Percentiles rank a stretch among this genome's conserved stretches.
Evolutionary conservation across 2,888 invertebrate genomes (phyloP).

Genomic region (Dryobotodes eremita): DNA sequence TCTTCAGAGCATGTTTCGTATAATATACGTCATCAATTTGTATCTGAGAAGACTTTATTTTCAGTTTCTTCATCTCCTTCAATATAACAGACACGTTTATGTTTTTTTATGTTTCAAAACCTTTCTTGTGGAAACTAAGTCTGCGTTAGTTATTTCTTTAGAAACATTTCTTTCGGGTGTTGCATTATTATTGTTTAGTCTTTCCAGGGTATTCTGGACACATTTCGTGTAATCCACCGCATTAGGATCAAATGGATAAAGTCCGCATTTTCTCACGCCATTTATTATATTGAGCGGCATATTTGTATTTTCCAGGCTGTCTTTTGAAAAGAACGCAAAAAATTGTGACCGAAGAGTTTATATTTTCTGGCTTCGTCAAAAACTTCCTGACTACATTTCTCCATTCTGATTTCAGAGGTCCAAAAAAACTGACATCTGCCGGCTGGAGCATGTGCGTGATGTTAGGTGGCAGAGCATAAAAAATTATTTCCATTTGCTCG

Average conservation of each 20-base stretch:
- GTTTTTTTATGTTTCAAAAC: neutral
- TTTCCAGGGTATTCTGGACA: slow-evolving; percentile 4
- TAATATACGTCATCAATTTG: neutral
- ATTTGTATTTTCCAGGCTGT: neutral
- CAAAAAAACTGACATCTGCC: neutral
- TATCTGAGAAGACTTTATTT: slow-evolving; percentile 1
- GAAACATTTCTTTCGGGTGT: neutral
- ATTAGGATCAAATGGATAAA: slow-evolving; percentile 5
- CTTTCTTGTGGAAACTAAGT: slow-evolving; percentile 7
- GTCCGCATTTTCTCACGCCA: slow-evolving; percentile 1
- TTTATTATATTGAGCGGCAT: neutral
- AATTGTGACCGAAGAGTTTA: slow-evolving; percentile 1
- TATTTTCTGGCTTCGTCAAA: slow-evolving; percentile 6
- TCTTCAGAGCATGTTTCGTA: neutral
- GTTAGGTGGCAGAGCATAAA: too few species aligned
- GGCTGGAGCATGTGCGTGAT: too few species aligned
- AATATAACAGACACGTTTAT: slow-evolving; percentile 1
- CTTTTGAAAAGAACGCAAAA: slow-evolving; percentile 2
- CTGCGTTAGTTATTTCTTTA: slow-evolving; percentile 7
- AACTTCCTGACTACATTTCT: neutral
- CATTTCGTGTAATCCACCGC: slow-evolving; percentile 10
- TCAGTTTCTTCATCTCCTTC: slow-evolving; percentile 1
- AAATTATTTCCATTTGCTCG: too few species aligned
- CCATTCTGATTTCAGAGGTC: neutral
- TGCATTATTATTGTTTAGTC: neutral